A percentile compares a stretch with the other conserved stretches of the same genome.
phyloP scores from a whole-genome alignment of 2,113 vertebrate genomes.

The Daboia siamensis region DNA sequence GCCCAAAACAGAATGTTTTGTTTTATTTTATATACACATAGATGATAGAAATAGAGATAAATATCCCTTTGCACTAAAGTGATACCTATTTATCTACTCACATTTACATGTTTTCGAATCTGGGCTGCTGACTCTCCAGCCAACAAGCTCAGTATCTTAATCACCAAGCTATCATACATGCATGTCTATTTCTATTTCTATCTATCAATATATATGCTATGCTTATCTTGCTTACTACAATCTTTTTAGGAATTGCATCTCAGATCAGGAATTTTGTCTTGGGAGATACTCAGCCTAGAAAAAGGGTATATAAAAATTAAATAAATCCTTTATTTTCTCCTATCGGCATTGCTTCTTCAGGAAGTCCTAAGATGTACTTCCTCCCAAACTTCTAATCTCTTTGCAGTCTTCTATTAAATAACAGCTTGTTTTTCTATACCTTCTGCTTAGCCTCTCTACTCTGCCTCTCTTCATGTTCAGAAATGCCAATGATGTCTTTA shows the following conservation, averaged over 20 bases:
- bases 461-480: slow-evolving; percentile 10
- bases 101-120: not conserved
- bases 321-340: not conserved
- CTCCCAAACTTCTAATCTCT: not conserved
- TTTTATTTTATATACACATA: no score
- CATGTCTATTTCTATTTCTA: no score
- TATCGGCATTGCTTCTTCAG: not conserved
- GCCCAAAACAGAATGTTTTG: not conserved
- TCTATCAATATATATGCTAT: not conserved
- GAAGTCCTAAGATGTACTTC: not conserved
- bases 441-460: not conserved
- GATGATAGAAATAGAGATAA: no score
- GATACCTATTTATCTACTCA: not conserved
- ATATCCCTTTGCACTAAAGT: no score
- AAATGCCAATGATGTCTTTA: slow-evolving; percentile 13
- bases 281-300: not conserved
- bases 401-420: not conserved
- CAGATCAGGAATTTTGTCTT: not conserved
- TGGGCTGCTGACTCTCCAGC: no score
- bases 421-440: not conserved
- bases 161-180: no score
- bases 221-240: not conserved
- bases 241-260: not conserved
- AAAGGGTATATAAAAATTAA: not conserved
- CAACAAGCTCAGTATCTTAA: no score